A percentile compares a stretch with the other conserved stretches of the same genome.
phyloP scores from a whole-genome alignment of 2,888 invertebrate genomes.

The Arge pagana region DNA sequence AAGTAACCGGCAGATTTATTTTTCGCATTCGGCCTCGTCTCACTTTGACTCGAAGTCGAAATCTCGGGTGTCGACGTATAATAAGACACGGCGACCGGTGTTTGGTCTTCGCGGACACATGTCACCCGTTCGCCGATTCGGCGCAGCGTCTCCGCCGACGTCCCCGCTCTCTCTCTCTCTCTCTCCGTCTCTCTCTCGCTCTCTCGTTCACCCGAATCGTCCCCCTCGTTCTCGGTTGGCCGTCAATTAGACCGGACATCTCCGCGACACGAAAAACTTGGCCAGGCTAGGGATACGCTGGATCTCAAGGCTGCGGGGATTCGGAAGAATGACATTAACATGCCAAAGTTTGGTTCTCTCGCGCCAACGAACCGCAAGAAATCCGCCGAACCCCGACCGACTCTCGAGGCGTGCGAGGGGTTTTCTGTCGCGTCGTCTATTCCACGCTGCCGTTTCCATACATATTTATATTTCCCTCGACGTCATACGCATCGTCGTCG shows the following conservation, averaged over 20 bases:
- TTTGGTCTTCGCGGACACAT: slow-evolving; percentile 51
- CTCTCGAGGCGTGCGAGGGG: too few relatives aligned
- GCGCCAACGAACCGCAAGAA: slow-evolving; percentile 17
- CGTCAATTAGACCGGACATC: slow-evolving; percentile 52
- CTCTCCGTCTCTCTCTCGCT: background rate
- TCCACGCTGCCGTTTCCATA: too few relatives aligned
- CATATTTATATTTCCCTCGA: too few relatives aligned
- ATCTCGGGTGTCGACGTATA: slow-evolving; percentile 43
- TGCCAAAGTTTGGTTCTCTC: slow-evolving; percentile 30
- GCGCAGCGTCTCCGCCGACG: slow-evolving; percentile 9
- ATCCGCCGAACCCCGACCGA: slow-evolving; percentile 3
- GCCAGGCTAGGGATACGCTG: slow-evolving; percentile 43
- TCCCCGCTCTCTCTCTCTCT: slow-evolving; percentile 1
- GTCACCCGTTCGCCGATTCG: slow-evolving; percentile 33
- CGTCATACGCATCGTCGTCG: too few relatives aligned
- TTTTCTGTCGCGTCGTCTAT: too few relatives aligned
- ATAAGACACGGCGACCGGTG: slow-evolving; percentile 45
- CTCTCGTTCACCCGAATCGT: slow-evolving; percentile 1
- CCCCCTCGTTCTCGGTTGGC: slow-evolving; percentile 30
- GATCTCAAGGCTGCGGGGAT: slow-evolving; percentile 36
- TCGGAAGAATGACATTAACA: slow-evolving; percentile 51
- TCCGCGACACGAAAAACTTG: slow-evolving; percentile 46
- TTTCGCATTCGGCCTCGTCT: background rate
- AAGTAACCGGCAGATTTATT: background rate
- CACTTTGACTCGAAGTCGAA: slow-evolving; percentile 25